Conservation (phyloP, 2,113 vertebrate genomes). For the Cynopterus brachyotis region DNA sequence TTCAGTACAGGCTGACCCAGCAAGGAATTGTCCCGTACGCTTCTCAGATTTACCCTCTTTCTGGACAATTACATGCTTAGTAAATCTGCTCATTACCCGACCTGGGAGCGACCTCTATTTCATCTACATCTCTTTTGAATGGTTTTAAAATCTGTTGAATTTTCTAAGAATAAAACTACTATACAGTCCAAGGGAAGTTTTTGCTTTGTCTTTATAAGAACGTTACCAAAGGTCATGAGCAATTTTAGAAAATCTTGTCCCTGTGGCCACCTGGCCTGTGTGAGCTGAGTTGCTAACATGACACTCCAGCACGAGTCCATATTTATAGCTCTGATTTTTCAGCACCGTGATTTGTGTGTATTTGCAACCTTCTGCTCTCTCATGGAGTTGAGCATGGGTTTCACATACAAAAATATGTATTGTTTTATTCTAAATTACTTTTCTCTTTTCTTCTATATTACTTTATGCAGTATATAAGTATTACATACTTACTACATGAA, state of each 20-base stretch:
- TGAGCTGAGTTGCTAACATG: not conserved
- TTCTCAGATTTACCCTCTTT: not conserved
- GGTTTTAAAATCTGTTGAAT: not conserved
- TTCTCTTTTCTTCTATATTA: not conserved
- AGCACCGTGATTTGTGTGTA: fast-evolving
- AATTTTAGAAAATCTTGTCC: not conserved
- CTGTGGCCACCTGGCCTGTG: fast-evolving
- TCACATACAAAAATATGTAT: not conserved
- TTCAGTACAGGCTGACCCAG: not conserved
- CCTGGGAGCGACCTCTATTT: not conserved
- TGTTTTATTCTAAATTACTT: not conserved
- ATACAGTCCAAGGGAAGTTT: not conserved
- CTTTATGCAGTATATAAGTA: no score
- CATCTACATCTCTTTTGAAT: not conserved
- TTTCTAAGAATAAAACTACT: conserved; percentile 13
- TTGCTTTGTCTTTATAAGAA: not conserved
- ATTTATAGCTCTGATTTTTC: not conserved
- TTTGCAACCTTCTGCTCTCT: not conserved
- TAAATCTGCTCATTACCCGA: not conserved
- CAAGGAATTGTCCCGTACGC: not conserved
- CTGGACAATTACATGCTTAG: not conserved
- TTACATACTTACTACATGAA: not conserved
- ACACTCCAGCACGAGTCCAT: fast-evolving
- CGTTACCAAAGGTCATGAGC: not conserved
- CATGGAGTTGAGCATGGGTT: not conserved